Evolutionary conservation across 2,888 invertebrate genomes (phyloP).

Genomic region (Drosophila setosimentum): DNA sequence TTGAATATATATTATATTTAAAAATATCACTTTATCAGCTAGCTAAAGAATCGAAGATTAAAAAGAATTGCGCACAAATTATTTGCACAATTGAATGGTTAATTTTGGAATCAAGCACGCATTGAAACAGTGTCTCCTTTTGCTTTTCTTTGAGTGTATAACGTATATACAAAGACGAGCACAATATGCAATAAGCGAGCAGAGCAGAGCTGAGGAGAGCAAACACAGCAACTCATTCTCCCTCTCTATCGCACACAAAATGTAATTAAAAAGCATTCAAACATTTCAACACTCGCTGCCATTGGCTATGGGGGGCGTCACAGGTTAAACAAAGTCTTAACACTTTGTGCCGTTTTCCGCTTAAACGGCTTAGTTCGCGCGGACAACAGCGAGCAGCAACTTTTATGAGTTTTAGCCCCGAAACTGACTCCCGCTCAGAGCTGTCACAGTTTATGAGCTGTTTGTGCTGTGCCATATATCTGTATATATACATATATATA

Average conservation of each 20-base stretch:
- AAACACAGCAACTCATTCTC: conserved; percentile 7
- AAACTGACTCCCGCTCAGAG: not conserved
- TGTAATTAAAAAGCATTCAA: conserved; percentile 78
- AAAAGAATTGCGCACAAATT: not conserved
- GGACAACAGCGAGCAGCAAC: conserved; percentile 34
- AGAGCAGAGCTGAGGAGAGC: conserved; percentile 31
- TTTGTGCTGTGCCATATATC: not conserved
- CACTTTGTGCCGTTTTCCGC: conserved; percentile 70
- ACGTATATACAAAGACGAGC: conserved; percentile 6
- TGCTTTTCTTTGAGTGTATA: conserved; percentile 1
- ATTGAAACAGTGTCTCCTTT: not conserved
- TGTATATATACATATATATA: not conserved
- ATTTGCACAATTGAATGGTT: not conserved
- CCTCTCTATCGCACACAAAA: conserved; percentile 54
- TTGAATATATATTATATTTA: too few species aligned
- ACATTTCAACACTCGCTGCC: conserved; percentile 36
- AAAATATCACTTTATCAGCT: not conserved
- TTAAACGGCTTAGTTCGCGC: conserved; percentile 70
- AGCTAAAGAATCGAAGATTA: not conserved
- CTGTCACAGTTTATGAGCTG: conserved; percentile 2
- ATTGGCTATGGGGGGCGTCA: not conserved
- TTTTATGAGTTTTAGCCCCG: conserved; percentile 61
- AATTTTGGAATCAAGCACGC: not conserved
- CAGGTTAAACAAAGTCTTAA: conserved; percentile 55
- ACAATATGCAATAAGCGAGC: conserved; percentile 34